Base-by-base conservation (phyloP, 2,797 vertebrate genomes). In the Morus bassanus region DNA sequence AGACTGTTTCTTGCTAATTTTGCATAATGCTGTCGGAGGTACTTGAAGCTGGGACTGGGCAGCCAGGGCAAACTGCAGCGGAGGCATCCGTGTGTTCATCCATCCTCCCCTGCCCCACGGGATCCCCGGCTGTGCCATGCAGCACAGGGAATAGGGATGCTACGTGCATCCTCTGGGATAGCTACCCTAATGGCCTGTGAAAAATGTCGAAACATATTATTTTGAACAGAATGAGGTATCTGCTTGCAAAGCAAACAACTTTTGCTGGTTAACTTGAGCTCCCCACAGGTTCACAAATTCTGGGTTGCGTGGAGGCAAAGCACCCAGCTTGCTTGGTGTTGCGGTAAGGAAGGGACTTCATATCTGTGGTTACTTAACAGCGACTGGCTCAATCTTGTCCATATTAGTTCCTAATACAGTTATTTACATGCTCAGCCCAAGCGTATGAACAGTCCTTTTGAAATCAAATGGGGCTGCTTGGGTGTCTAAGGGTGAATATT, bases 81-180 rank as follows among this genome's bases (percentile, higher is more conserved):
- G 56, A 51, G 43, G 46, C 60, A 12, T 80, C 61, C 1, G 0
- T 39, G 3, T 16, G 9, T 56, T 70, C 51, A 59, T 60, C 86
- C 35, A 17, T 80, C 35, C 24, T 68, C 87, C 57, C 73, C 16
- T 35, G 25, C 35, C 64, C 46, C 1, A 0, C 0, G 0, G 79
- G n/a, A 72, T 56, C 30, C 33, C 70, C 2, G 8, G 17, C 59
- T 70, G 54, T 28, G 41, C 69, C 1, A 4, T 45, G 50, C 63
- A 76, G n/a, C 1, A 7, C 67, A 33, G 89, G 86, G 53, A 46
- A 13, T 12, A 63, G 64, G 31, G 60, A 7, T 88, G 48, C 31
- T 54, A 0, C 30, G 4, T 27, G 59, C 59, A 60, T 35, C 25
- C 50, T 50, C 37, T 70, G 39, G 59, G 65, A 45, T 11, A 48